Conservation (phyloP, 2,888 invertebrate species). For the Ditylenchus weischeri region DNA sequence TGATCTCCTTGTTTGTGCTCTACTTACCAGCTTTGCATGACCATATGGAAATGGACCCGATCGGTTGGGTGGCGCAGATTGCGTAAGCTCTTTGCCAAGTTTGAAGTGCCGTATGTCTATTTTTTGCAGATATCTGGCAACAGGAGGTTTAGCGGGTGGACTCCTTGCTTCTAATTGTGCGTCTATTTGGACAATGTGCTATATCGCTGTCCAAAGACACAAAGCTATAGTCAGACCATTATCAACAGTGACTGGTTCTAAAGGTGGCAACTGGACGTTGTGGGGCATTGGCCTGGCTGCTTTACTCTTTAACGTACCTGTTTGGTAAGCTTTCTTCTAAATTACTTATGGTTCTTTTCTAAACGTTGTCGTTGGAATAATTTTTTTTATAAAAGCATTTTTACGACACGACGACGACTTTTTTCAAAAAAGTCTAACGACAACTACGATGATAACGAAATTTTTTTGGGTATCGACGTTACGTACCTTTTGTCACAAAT, state of each 20-base stretch:
- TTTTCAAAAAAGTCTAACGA: too few species aligned
- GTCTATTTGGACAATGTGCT: conserved; percentile 57
- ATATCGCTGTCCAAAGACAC: conserved; percentile 55
- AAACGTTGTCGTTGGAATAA: too few species aligned
- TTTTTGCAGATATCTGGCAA: conserved; percentile 41
- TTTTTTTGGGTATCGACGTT: too few species aligned
- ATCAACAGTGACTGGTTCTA: conserved; percentile 32
- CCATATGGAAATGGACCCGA: conserved; percentile 40
- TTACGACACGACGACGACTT: too few species aligned
- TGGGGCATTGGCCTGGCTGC: conserved; percentile 44
- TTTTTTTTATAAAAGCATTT: too few species aligned
- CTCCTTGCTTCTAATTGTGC: conserved; percentile 53
- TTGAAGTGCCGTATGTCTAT: neutral
- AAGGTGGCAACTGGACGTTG: conserved; percentile 39
- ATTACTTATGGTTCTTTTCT: too few species aligned
- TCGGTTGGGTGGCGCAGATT: conserved; percentile 44
- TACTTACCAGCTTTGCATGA: conserved; percentile 56
- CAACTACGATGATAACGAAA: too few species aligned
- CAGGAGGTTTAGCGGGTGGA: conserved; percentile 46
- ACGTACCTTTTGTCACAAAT: too few species aligned
- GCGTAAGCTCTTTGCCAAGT: conserved; percentile 24
- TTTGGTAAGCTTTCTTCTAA: conserved; percentile 40
- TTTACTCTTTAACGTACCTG: conserved; percentile 51
- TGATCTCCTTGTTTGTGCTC: conserved; percentile 54
- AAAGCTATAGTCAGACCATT: conserved; percentile 41